Conservation (phyloP, 2,113 vertebrate genomes). For the Coreoperca whiteheadi region DNA sequence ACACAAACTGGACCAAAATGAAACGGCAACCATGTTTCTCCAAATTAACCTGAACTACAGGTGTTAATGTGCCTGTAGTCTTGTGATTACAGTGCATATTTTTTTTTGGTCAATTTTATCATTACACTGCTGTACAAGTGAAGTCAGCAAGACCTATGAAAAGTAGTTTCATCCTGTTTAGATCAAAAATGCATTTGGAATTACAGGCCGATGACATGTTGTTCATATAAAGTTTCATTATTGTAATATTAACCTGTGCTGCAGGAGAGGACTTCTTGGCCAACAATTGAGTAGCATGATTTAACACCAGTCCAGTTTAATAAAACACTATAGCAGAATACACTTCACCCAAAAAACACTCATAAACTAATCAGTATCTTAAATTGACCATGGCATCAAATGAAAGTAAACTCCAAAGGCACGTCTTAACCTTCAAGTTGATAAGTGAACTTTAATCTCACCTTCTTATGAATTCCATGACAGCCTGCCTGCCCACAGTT, state of each 20-base stretch:
- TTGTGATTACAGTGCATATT: not conserved
- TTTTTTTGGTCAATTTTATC: not conserved
- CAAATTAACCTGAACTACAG: not conserved
- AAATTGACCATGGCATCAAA: constrained; percentile 11
- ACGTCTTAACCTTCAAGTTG: constrained; percentile 26
- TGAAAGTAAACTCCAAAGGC: constrained; percentile 25
- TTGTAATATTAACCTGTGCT: not conserved
- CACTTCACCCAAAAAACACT: not conserved
- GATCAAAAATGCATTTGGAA: not conserved
- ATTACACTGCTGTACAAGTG: not conserved
- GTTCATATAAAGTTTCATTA: not conserved
- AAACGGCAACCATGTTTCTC: not conserved
- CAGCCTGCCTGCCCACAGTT: constrained; percentile 29
- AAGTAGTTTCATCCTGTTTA: not conserved
- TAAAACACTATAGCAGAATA: not conserved
- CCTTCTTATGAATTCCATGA: constrained; percentile 30
- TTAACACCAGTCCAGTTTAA: not conserved
- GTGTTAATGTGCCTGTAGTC: not conserved
- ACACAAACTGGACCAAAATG: not conserved
- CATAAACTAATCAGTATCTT: constrained; percentile 1
- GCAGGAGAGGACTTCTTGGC: not conserved
- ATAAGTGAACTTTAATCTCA: constrained; percentile 52
- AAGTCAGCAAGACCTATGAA: not conserved
- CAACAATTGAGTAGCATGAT: not conserved
- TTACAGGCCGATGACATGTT: not conserved